These are phyloP conservation scores for Habroteleia sp. DNA, from an alignment of 2,888 invertebrate genomes.

Conservation along the genomic window DNA sequence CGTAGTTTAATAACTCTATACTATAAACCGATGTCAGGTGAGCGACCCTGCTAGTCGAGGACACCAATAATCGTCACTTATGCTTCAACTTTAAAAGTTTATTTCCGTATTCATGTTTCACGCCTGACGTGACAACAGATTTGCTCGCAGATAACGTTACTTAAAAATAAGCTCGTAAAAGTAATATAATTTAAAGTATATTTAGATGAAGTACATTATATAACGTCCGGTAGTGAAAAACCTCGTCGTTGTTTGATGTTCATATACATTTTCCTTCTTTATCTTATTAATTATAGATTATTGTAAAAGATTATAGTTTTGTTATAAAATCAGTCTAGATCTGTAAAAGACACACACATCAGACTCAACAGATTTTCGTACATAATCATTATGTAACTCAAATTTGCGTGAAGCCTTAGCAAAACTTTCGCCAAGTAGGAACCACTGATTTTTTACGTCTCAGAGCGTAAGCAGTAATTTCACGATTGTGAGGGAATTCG, in stretches of 20 bases:
- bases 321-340: conserved; percentile 39
- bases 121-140: conserved; percentile 29
- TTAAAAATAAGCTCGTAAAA: not conserved
- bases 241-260: conserved; percentile 1
- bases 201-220: conserved; percentile 9
- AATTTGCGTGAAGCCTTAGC: conserved; percentile 41
- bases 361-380: conserved; percentile 31
- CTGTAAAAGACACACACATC: conserved; percentile 15
- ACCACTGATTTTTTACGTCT: conserved; percentile 34
- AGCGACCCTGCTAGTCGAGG: conserved; percentile 71
- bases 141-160: conserved; percentile 12
- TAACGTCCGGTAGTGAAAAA: conserved; percentile 22
- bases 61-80: conserved; percentile 70
- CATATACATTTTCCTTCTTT: conserved; percentile 8
- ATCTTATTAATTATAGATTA: conserved; percentile 21
- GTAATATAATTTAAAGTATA: conserved; percentile 7
- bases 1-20: conserved; percentile 72
- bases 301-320: conserved; percentile 24
- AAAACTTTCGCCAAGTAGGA: conserved; percentile 44
- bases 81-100: conserved; percentile 37
- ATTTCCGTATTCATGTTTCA: conserved; percentile 48
- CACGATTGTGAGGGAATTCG: conserved; percentile 23
- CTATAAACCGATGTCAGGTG: conserved; percentile 71
- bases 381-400: conserved; percentile 26
- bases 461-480: conserved; percentile 25